Percentiles rank a stretch among this genome's conserved stretches.
phyloP scores from a whole-genome alignment of 2,888 invertebrate genomes.

The Sipunculus nudus region DNA sequence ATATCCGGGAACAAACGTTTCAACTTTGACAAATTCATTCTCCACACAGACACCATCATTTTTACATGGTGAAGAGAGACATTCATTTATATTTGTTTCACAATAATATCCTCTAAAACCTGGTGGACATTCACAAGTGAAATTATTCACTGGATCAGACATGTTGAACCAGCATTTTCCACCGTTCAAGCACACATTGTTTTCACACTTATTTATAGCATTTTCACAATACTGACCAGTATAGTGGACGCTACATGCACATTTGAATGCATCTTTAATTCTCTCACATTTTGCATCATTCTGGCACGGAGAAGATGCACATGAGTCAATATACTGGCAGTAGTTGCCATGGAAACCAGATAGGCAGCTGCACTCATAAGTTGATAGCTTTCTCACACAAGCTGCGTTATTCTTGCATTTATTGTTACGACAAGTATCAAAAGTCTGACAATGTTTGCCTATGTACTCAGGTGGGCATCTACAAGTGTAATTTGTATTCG shows the following conservation, averaged over 20 bases:
- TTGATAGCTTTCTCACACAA: conserved; percentile 40
- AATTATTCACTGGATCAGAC: conserved; percentile 11
- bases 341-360: conserved; percentile 48
- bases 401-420: conserved; percentile 50
- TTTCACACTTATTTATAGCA: conserved; percentile 37
- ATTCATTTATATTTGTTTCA: conserved; percentile 80
- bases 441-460: conserved; percentile 52
- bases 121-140: conserved; percentile 13
- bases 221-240: conserved; percentile 49
- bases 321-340: conserved; percentile 51
- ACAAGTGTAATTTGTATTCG: conserved; percentile 47
- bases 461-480: conserved; percentile 45
- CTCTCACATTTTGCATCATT: conserved; percentile 15
- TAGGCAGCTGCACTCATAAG: conserved; percentile 47
- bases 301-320: conserved; percentile 38
- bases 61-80: conserved; percentile 92
- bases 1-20: conserved; percentile 44
- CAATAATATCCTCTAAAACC: conserved; percentile 8
- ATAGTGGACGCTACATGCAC: conserved; percentile 38
- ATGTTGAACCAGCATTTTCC: conserved; percentile 36
- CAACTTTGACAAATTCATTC: background rate
- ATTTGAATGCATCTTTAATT: conserved; percentile 9
- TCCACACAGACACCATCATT: conserved; percentile 95
- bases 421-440: conserved; percentile 47
- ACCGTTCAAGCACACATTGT: conserved; percentile 16